phyloP scores from a whole-genome alignment of 2,113 vertebrate species.

The Scomber colias region DNA sequence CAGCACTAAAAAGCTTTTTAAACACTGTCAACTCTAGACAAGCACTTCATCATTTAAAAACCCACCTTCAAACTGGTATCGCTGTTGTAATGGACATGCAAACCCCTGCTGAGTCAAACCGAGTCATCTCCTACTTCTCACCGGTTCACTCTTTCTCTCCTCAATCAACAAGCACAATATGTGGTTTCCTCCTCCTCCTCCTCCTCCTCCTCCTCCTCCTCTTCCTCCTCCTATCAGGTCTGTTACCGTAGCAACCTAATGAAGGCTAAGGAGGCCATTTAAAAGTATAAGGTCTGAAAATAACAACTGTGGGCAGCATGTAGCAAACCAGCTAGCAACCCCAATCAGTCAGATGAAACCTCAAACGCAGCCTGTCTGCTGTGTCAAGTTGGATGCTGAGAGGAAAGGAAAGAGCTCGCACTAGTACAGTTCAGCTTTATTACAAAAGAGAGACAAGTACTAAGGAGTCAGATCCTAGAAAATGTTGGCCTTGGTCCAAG shows the following conservation, averaged over 20 bases:
- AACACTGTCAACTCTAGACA: too few relatives aligned
- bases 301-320: constrained; percentile 57
- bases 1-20: too few relatives aligned
- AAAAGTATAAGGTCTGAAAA: constrained; percentile 63
- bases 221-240: constrained; percentile 52
- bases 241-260: constrained; percentile 87
- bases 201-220: neutral
- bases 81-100: too few relatives aligned
- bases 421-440: neutral
- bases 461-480: constrained; percentile 32
- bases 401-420: neutral
- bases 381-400: constrained; percentile 3
- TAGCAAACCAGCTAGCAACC: constrained; percentile 36
- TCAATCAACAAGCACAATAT: constrained; percentile 61
- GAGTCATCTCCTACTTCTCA: constrained; percentile 40
- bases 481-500: constrained; percentile 40
- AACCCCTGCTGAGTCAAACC: too few relatives aligned
- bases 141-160: constrained; percentile 39
- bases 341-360: constrained; percentile 18
- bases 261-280: constrained; percentile 61
- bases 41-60: too few relatives aligned
- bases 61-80: too few relatives aligned
- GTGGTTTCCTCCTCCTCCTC: constrained; percentile 37
- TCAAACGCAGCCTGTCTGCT: constrained; percentile 15
- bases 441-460: constrained; percentile 3